Conservation (phyloP, 2,888 invertebrate genomes). For the Drosophila nigritarsus region DNA sequence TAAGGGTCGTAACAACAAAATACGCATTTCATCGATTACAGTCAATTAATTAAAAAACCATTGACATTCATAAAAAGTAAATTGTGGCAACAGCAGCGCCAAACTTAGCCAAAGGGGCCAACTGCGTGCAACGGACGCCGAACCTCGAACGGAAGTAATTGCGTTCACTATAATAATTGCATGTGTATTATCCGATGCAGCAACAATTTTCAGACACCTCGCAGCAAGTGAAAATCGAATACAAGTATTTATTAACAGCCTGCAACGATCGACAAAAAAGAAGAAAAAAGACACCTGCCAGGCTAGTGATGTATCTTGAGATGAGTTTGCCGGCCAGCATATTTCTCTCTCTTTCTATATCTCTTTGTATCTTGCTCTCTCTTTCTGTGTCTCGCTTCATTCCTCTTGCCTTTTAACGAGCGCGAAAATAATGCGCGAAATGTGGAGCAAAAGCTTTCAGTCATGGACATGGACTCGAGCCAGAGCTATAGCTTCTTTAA, state of each 20-base stretch:
- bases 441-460: conserved; percentile 63
- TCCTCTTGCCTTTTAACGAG: conserved; percentile 59
- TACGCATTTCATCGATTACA: conserved; percentile 49
- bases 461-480: conserved; percentile 19
- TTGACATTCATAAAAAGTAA: conserved; percentile 79
- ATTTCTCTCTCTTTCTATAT: neutral
- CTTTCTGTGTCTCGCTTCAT: neutral
- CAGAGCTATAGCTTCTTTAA: conserved; percentile 5
- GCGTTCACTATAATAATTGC: conserved; percentile 61
- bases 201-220: conserved; percentile 72
- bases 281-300: conserved; percentile 71
- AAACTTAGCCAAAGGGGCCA: conserved; percentile 25
- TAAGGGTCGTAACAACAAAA: conserved; percentile 8
- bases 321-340: conserved; percentile 32
- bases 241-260: conserved; percentile 72
- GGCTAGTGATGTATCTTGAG: conserved; percentile 47
- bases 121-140: conserved; percentile 3
- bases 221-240: conserved; percentile 40
- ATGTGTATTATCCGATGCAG: conserved; percentile 67
- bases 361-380: neutral
- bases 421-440: conserved; percentile 78
- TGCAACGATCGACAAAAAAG: conserved; percentile 56
- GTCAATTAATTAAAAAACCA: conserved; percentile 78
- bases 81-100: conserved; percentile 70
- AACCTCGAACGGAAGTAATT: conserved; percentile 47